Conservation (phyloP, 2,113 vertebrate species). For the Urocynchramus pylzowi region DNA sequence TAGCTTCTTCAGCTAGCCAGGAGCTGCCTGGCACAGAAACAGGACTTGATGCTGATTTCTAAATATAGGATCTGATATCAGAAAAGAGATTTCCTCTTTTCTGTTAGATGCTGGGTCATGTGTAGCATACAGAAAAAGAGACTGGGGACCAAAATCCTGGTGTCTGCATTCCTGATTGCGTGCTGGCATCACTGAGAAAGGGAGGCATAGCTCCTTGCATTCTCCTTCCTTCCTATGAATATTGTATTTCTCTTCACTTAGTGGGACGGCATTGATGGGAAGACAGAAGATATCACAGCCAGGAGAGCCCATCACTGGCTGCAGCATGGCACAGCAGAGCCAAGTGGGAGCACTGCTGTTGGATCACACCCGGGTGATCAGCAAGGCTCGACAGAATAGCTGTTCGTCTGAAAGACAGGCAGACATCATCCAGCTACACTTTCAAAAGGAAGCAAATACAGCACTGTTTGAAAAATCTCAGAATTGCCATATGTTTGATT, state of each 20-base stretch:
- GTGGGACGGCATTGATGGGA: accelerated
- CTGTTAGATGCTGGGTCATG: neutral
- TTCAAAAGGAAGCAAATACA: neutral
- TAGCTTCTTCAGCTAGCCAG: neutral
- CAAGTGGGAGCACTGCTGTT: neutral
- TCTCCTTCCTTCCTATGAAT: neutral
- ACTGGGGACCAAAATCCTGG: neutral
- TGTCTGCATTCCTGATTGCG: neutral
- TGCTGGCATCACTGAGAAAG: neutral
- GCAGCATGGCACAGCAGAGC: neutral
- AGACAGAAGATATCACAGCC: neutral
- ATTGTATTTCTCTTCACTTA: neutral
- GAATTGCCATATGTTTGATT: neutral
- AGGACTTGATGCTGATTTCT: neutral
- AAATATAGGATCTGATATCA: neutral
- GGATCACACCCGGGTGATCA: neutral
- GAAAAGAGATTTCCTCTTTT: conserved; percentile 1
- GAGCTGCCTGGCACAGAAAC: neutral
- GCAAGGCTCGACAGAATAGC: neutral
- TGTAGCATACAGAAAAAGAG: neutral
- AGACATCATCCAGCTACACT: neutral
- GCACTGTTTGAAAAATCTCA: neutral
- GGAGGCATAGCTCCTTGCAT: neutral
- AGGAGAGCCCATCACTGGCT: neutral
- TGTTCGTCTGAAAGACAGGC: neutral